Percentiles rank a stretch among this genome's conserved stretches.
Conservation (phyloP, 2,113 vertebrate genomes). For the Pardalotus punctatus region DNA sequence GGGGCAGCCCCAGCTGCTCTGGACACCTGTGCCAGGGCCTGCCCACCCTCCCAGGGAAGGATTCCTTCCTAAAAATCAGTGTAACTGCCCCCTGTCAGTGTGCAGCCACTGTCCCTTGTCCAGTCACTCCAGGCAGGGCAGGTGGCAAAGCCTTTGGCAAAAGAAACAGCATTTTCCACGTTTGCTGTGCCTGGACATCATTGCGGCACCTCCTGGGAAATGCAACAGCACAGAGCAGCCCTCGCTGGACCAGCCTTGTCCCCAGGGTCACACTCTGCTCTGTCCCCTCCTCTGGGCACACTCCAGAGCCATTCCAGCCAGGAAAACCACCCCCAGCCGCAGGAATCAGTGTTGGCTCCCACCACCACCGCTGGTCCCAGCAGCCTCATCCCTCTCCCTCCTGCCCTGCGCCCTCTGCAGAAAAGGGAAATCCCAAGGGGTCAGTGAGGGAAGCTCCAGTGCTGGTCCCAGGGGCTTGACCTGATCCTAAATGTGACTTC, state of each 20-base stretch:
- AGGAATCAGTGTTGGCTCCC: not conserved
- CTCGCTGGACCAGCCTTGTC: not conserved
- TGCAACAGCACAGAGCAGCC: not conserved
- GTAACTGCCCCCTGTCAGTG: not conserved
- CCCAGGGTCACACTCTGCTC: not conserved
- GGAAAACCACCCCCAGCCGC: not conserved
- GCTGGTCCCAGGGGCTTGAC: not conserved
- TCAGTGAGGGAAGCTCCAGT: rapidly evolving
- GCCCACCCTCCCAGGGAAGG: rapidly evolving
- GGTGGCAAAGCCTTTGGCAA: not conserved
- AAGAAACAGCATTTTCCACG: rapidly evolving
- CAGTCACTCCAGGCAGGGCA: not conserved
- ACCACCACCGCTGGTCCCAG: rapidly evolving
- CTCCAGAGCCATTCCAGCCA: not conserved
- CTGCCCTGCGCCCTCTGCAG: not conserved
- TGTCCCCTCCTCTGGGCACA: not conserved
- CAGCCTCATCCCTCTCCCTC: not conserved
- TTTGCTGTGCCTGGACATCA: not conserved
- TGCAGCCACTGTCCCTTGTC: not conserved
- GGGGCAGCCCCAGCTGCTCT: not conserved
- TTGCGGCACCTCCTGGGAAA: not conserved
- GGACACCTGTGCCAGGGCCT: not conserved
- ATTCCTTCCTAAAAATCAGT: not conserved
- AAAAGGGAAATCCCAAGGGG: not conserved
- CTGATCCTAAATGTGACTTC: not conserved